Base-by-base conservation (phyloP, 1,140 invertebrate species). In the Drosophila burlai region DNA sequence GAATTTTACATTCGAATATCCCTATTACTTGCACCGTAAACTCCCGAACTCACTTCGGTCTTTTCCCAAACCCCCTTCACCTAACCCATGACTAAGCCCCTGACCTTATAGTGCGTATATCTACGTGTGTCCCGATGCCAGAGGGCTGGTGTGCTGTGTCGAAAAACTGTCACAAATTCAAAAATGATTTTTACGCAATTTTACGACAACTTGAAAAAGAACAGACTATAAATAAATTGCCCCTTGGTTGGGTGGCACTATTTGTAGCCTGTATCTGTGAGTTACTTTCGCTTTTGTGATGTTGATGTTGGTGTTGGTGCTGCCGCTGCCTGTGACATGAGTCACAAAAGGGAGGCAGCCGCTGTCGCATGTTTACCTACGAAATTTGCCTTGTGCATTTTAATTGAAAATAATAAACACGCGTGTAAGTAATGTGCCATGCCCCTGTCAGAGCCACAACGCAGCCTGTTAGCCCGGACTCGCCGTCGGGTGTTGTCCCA, bases 341-440 rank as follows among this genome's bases (percentile, higher is more conserved):
- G 64, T 81, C 82, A 85, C 57, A 57, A 45, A 24, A 45, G 36
- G 45, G 13, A 42, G 57, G 29, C 36, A 34, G 57, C 43, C 46
- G 69, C 10, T 45, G 55, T 52, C 57, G 50, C 72, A 71, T 81
- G 78, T 81, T 87, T 87, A 84, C 78, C 84, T 87, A 81, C 73
- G 68, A 89, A 81, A 89, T 74, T 71, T 74, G 52, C 73, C 61
- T 52, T 65, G 57, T 89, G 80, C 68, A 83, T 78, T 87, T 87
- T 87, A 87, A 87, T 87, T 87, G 84, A 87, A 89, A 87, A 87
- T 89, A 87, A 87, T 89, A 87, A 87, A 87, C 84, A 87, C 84
- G 84, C 84, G 73, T 87, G 84, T 87, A 84, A 89, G 84, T 87
- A 87, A 87, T 87, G 84, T 80, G 81, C 62, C 66, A 65, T 73